Conservation (phyloP, 2,113 vertebrate genomes). For the Colaptes auratus region DNA sequence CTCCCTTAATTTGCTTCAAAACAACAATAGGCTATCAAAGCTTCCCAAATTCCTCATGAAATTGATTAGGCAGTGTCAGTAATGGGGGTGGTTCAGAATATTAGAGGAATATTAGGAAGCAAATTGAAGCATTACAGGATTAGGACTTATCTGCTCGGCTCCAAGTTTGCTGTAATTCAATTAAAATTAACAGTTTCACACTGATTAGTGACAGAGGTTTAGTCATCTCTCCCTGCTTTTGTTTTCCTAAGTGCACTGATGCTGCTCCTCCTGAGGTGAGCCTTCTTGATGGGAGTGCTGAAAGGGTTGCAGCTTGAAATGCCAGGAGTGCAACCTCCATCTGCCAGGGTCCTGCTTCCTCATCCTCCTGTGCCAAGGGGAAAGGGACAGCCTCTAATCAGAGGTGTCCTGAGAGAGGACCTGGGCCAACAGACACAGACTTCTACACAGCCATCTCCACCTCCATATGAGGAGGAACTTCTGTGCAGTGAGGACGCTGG, state of each 20-base stretch:
- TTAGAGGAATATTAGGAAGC: constrained; percentile 41
- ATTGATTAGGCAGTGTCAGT: constrained; percentile 30
- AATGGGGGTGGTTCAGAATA: neutral
- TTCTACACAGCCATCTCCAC: too few species aligned
- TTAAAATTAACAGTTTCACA: constrained; percentile 51
- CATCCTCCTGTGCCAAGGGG: neutral
- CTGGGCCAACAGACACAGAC: too few species aligned
- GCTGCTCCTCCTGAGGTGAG: neutral
- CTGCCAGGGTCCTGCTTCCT: neutral
- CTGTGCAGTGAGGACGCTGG: too few species aligned
- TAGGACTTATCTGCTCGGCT: constrained; percentile 23
- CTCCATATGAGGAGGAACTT: too few species aligned
- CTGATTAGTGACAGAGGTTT: neutral
- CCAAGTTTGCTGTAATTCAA: constrained; percentile 18
- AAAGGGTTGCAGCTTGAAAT: neutral
- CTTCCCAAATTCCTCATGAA: constrained; percentile 11
- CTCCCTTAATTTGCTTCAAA: neutral
- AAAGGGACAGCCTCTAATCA: too few species aligned
- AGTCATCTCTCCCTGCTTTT: constrained; percentile 13
- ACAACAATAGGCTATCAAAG: neutral
- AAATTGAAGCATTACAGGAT: constrained; percentile 56
- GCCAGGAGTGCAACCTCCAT: neutral
- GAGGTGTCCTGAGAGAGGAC: too few species aligned
- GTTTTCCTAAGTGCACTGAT: neutral
- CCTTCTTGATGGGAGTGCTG: neutral